Conservation (phyloP, 2,113 vertebrate species). For the Aplodontia rufa region DNA sequence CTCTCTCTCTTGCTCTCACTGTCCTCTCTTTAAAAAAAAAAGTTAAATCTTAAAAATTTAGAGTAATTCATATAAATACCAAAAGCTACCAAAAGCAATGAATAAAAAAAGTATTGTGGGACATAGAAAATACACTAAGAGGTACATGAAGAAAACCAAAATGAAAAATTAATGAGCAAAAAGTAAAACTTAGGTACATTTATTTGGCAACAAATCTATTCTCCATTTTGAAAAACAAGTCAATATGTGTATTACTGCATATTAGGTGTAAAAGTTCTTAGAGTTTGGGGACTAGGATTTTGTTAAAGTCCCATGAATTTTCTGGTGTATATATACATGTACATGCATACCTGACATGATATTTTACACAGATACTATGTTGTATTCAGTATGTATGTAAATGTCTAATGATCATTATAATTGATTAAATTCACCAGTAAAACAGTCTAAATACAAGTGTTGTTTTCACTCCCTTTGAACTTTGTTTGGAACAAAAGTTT, state of each 20-base stretch:
- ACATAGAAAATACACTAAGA: constrained; percentile 1
- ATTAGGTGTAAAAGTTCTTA: constrained; percentile 18
- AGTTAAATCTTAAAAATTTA: not conserved
- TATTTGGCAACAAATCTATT: not conserved
- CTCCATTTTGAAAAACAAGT: not conserved
- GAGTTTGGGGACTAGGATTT: not conserved
- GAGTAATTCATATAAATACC: not conserved
- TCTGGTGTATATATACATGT: not conserved
- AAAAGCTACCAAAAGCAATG: not conserved
- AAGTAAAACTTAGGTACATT: not conserved
- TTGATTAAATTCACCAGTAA: not conserved
- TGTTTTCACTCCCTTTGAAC: constrained; percentile 48
- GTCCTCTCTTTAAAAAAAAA: no score
- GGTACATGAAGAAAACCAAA: not conserved
- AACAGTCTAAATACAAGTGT: not conserved
- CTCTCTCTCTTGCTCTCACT: no score
- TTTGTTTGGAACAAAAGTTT: constrained; percentile 50
- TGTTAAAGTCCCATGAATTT: not conserved
- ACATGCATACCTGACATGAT: not conserved
- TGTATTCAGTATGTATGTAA: not conserved
- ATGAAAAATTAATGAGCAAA: not conserved
- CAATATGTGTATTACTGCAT: not conserved
- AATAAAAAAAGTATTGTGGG: not conserved
- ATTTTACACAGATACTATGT: not conserved
- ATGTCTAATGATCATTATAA: not conserved